Base-by-base conservation (phyloP, 2,888 invertebrate genomes). In the Frankliniella fusca region DNA sequence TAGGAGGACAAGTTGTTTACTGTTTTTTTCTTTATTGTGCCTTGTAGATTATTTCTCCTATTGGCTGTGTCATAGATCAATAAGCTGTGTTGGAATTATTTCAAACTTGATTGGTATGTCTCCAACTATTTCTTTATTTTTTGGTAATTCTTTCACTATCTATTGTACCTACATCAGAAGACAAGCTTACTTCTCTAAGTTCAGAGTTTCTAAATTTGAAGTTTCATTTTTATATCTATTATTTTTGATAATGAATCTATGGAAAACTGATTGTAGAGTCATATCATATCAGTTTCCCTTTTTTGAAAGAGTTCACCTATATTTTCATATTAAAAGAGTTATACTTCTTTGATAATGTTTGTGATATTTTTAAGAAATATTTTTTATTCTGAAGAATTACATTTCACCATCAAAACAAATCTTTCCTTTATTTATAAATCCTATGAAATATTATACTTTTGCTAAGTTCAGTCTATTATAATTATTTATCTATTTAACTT, bases 61-160 rank as follows among this genome's bases (percentile, higher is more conserved):
- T 76, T 76, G 70, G 70, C 70, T 76, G 70, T 76, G 70, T 27
- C 27, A 1, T 76, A 76, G 70, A 76, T 23, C 70, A 76, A 27
- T 76, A 76, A 76, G 70, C 70, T 61, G 61, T 38, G 38, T 38
- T 38, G 38, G 38, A 38, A 38, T 38, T 38, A 38, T 38, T 38
- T 38, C 38, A 38, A 38, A 3, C 38, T 38, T 38, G 38, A 38
- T 38, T 38, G 38, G 38, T 38, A 38, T 38, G 38, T 38, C 38
- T 3, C 5, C 38, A 38, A 5, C 5, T 2, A 38, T 38, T 5
- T 38, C 2, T 3, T 38, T 38, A 38, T 38, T 38, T 5, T 38
- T 38, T n/a, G n/a, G n/a, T n/a, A 61, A 12, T 61, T 12, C 7
- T 61, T 18, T 61, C 18, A 61, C 61, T n/a, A 61, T 20, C 61